Base-by-base conservation (phyloP, 2,888 invertebrate genomes). In the Pocota personata region DNA sequence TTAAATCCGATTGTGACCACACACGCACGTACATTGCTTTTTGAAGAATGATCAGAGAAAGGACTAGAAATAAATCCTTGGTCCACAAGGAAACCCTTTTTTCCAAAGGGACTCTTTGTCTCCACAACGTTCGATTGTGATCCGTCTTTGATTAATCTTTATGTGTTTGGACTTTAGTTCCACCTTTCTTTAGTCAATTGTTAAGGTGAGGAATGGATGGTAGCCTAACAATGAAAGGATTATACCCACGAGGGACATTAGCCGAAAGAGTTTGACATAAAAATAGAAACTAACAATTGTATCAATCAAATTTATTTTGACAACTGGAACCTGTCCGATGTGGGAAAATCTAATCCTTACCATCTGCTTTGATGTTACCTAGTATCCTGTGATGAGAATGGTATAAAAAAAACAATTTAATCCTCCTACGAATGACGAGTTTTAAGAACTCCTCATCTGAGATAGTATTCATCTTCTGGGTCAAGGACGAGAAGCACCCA, bases 291-390 rank as follows among this genome's bases (percentile, higher is more conserved):
- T 19, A 40, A 32, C 21, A 79, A 64, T 32, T 57, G 55, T 37
- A 84, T 84, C 84, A 84, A 84, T 84, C 80, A 84, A 84, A 84
- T 80, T 76, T 80, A 80, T 80, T 84, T 84, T 84, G 84, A 84
- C 84, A 83, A 71, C 75, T 79, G 71, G 58, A 80, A 80, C 80
- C 84, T 84, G 80, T 80, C 46, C 52, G 30, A 8, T 27, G 12
- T 76, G 58, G 35, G 52, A 66, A 43, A 30, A 46, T 43, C 48
- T 60, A 72, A 82, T 77, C 66, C 66, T 14, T 50, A 60, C 14
- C 84, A 84, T 80, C 84, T 84, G 80, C 30, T 52, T 60, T 32
- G 55, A 57, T 55, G 16, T 35, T 21, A 32, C 10, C 14, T 10
- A 48, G 35, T n/a, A n/a, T 35, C 21, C 5, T 8, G 37, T n/a